Percentiles rank a stretch among this genome's conserved stretches.
Evolutionary conservation across 2,888 invertebrate genomes (phyloP).

Genomic region (Hydrotaea diabolus): DNA sequence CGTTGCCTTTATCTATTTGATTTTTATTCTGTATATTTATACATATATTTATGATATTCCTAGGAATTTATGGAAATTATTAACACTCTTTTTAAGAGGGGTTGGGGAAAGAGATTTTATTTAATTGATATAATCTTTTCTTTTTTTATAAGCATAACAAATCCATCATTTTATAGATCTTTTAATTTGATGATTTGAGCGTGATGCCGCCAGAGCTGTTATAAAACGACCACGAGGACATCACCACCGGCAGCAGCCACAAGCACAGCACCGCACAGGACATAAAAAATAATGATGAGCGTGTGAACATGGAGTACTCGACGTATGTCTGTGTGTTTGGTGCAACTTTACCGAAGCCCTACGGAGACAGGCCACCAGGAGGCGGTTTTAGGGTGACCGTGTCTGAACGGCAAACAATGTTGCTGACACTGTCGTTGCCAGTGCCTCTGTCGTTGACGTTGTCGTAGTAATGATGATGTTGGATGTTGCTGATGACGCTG

Average conservation of each 20-base stretch:
- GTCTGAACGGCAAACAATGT: background rate
- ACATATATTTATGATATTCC: background rate
- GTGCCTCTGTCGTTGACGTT: constrained; percentile 1
- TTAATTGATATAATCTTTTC: background rate
- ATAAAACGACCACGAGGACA: background rate
- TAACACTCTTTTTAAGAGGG: background rate
- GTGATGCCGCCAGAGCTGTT: constrained; percentile 4
- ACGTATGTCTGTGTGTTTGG: background rate
- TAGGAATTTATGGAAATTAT: constrained; percentile 21
- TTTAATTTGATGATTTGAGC: constrained; percentile 20
- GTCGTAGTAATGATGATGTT: constrained; percentile 19
- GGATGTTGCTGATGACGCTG: constrained; percentile 24
- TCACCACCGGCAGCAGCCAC: background rate
- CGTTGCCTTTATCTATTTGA: constrained; percentile 51
- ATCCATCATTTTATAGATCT: constrained; percentile 27
- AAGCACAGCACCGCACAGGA: background rate
- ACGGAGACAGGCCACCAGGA: background rate
- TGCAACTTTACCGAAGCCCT: background rate
- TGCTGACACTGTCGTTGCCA: constrained; percentile 15
- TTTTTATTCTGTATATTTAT: background rate
- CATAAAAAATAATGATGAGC: constrained; percentile 8
- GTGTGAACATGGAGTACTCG: background rate
- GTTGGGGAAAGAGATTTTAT: background rate
- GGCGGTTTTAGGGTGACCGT: constrained; percentile 49
- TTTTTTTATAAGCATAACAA: constrained; percentile 7